Evolutionary conservation across 2,113 vertebrate species (phyloP).

Genomic region (Oreochromis spilurus): DNA sequence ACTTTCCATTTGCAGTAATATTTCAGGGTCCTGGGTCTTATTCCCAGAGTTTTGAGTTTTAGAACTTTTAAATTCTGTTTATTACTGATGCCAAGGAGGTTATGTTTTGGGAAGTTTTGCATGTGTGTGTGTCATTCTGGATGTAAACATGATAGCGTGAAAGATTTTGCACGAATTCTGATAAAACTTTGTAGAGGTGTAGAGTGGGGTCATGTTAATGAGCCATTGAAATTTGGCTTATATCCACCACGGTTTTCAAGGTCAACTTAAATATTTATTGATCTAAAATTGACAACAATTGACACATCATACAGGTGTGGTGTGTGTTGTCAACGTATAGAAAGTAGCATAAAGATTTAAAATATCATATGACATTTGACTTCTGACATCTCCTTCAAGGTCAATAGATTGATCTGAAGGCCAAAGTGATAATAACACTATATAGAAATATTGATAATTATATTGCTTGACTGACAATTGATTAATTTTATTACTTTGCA

Average conservation of each 20-base stretch:
- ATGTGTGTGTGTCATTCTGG: background rate
- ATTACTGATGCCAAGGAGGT: background rate
- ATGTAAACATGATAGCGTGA: background rate
- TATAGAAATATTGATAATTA: background rate
- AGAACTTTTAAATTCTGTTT: background rate
- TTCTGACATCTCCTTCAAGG: background rate
- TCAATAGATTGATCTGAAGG: background rate
- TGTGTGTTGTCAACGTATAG: too few relatives aligned
- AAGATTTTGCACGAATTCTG: background rate
- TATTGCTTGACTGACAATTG: background rate
- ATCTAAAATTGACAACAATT: background rate
- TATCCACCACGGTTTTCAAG: background rate
- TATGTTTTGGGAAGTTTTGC: background rate
- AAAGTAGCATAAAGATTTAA: background rate
- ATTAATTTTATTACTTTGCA: background rate
- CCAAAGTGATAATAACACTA: background rate
- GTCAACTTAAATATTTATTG: background rate
- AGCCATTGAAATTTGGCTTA: background rate
- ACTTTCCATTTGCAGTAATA: background rate
- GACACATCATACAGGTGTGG: background rate
- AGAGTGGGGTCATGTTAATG: background rate
- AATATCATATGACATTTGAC: background rate
- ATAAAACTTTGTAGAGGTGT: background rate
- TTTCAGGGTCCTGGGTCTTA: background rate
- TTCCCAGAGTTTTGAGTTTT: background rate